Conservation (phyloP, 2,888 invertebrate species). For the Arctia plantaginis region DNA sequence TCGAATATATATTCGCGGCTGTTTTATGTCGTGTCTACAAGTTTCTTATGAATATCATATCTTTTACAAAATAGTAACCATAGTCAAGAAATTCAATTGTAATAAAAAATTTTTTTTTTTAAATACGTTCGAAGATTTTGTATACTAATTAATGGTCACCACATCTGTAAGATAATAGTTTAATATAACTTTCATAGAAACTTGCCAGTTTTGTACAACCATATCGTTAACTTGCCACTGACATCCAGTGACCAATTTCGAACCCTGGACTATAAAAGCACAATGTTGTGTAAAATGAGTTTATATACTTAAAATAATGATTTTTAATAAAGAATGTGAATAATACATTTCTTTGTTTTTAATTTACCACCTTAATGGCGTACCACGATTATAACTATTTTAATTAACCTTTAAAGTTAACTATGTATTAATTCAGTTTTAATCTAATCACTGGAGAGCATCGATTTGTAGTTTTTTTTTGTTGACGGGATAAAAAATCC, state of each 20-base stretch:
- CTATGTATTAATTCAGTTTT: too few relatives aligned
- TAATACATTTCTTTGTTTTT: conserved; percentile 25
- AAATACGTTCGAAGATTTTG: background rate
- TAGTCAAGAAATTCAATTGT: background rate
- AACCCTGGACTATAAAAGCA: conserved; percentile 34
- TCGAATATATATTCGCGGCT: conserved; percentile 32
- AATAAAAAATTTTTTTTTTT: background rate
- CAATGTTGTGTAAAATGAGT: conserved; percentile 44
- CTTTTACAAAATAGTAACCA: conserved; percentile 26
- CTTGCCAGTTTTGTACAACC: conserved; percentile 39
- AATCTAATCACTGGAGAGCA: too few relatives aligned
- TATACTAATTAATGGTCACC: background rate
- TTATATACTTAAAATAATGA: conserved; percentile 48
- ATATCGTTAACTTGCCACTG: conserved; percentile 41
- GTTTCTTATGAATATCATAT: conserved; percentile 35
- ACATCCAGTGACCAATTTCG: conserved; percentile 23
- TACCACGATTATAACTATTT: background rate
- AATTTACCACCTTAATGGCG: conserved; percentile 1
- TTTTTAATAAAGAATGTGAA: conserved; percentile 56
- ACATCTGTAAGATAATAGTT: background rate
- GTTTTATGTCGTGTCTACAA: conserved; percentile 23
- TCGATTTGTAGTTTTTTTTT: too few relatives aligned
- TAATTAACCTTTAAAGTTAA: too few relatives aligned
- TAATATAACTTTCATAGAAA: conserved; percentile 8
- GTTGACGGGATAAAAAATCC: too few relatives aligned